Evolutionary conservation across 2,113 vertebrate genomes (phyloP), one percentile per base, ranked within the genome.

Genomic region (Solea solea): DNA sequence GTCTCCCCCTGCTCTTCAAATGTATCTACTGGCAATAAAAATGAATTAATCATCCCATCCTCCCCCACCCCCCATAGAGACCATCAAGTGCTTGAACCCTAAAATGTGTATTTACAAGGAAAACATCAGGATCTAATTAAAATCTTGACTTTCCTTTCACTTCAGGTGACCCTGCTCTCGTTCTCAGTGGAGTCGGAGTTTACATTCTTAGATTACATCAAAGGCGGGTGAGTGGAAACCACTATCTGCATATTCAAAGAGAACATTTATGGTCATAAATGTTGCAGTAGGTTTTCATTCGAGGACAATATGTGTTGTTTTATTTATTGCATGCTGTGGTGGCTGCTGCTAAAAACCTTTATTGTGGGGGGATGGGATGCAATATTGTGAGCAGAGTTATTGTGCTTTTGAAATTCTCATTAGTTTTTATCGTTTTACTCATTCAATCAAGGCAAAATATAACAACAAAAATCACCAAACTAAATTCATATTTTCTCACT

Each of bases 141-240:
- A 50, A 74, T 64, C 25, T 54, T 21, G 61, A 25, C 52, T 64
- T 69, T 16, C 77, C 78, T 45, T 80, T 70, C 9, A 79, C 80
- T 73, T 55, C 62, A 98, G 97, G 96, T 98, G 73, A 97, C 97
- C 0, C 91, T 98, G 76, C 94, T 98, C 14, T 98, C 97, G 0
- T 97, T 98, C 16, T 92, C 95, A 0, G 96, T 97, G 89, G 97
- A 98, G 83, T 95, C 97, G 0, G 97, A 98, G 80, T 95, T 94
- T 76, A 98, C 96, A 0, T 98, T 98, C 89, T 94, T 98, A 40
- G 97, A 98, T 86, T 98, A 96, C 92, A 98, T 98, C 88, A 97
- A 96, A 92, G 97, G 97, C 90, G 97, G 96, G 96, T 98, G 91
- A 96, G 96, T 79, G 50, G 59, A 5, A 72, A 50, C n/a, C 14